A percentile compares a stretch with the other conserved stretches of the same genome.
These are phyloP conservation scores for Lichenostomus cassidix DNA, from an alignment of 2,113 vertebrate species.

Conservation along the genomic window DNA sequence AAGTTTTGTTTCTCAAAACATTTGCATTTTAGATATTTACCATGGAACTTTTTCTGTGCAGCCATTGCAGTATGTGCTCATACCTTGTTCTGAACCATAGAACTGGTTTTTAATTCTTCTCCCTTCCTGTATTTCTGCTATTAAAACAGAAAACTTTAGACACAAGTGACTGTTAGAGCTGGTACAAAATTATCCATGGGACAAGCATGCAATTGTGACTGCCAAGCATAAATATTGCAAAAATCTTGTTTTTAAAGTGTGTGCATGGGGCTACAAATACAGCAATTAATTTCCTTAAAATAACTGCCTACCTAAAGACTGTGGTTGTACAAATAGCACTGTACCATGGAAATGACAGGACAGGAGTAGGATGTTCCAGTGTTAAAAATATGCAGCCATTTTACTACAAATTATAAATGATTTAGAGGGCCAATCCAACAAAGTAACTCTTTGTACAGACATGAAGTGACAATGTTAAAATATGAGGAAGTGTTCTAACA, in stretches of 20 bases:
- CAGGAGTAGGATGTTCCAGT: not conserved
- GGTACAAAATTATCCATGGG: not conserved
- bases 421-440: not conserved
- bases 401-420: not conserved
- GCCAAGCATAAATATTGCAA: not conserved
- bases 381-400: not conserved
- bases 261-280: not conserved
- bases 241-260: not conserved
- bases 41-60: not conserved
- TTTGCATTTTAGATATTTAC: not conserved
- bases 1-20: not conserved
- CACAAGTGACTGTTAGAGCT: not conserved
- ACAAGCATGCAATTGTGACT: not conserved
- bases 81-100: not conserved
- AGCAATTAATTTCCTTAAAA: not conserved
- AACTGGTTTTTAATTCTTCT: not conserved
- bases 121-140: not conserved
- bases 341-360: not conserved
- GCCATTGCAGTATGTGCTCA: not conserved
- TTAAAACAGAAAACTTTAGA: not conserved
- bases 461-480: not conserved
- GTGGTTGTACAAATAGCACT: not conserved
- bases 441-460: not conserved
- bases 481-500: not conserved
- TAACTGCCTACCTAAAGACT: not conserved